phyloP scores from a whole-genome alignment of 1,140 invertebrate genomes.

The Tribolium madens region DNA sequence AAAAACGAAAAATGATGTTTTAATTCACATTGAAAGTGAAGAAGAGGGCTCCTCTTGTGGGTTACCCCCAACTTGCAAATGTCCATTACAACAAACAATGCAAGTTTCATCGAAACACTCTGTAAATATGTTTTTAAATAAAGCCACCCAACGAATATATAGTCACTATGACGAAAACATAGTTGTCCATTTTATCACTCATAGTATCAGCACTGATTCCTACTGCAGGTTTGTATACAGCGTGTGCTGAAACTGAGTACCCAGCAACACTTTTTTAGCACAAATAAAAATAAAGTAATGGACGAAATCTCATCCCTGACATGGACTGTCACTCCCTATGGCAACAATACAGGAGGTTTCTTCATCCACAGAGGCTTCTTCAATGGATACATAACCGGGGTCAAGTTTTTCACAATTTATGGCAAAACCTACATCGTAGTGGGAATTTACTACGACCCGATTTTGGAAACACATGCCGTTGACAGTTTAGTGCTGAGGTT shows the following conservation, averaged over 20 bases:
- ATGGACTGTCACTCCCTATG: constrained; percentile 46
- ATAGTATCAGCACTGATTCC: constrained; percentile 56
- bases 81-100: constrained; percentile 57
- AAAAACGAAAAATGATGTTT: constrained; percentile 51
- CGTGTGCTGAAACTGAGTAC: too few species aligned
- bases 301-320: constrained; percentile 51
- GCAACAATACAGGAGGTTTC: constrained; percentile 36
- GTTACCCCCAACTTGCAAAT: constrained; percentile 57
- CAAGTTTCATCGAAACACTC: constrained; percentile 57
- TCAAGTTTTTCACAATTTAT: constrained; percentile 58
- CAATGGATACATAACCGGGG: constrained; percentile 59
- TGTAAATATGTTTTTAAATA: constrained; percentile 53
- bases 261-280: constrained; percentile 47
- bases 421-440: constrained; percentile 56
- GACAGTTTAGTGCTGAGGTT: constrained; percentile 56
- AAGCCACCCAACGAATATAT: constrained; percentile 56
- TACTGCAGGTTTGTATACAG: constrained; percentile 55
- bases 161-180: constrained; percentile 56
- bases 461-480: constrained; percentile 52
- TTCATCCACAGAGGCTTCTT: constrained; percentile 44
- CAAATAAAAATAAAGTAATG: constrained; percentile 18
- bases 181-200: constrained; percentile 57
- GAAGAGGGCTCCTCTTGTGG: constrained; percentile 56
- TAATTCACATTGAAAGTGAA: constrained; percentile 56
- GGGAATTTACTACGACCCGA: constrained; percentile 56